Base-by-base conservation (phyloP, 2,888 invertebrate genomes). In the Brachynemurus nebulosus region DNA sequence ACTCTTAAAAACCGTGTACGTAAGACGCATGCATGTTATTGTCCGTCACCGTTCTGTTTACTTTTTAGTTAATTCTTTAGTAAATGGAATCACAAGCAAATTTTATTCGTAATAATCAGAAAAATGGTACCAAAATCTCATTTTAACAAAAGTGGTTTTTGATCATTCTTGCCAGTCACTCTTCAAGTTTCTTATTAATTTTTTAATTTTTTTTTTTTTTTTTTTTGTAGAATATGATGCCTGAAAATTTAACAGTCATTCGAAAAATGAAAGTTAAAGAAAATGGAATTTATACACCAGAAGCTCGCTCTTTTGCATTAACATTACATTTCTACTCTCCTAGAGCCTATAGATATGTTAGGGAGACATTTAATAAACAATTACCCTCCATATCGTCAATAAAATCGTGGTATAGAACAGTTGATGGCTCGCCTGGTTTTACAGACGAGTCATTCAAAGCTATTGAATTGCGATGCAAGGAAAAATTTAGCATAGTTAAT, bases 351-450 rank as follows among this genome's bases (percentile, higher is more conserved):
- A 21, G 16, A 25, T 48, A 27, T 43, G 48, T 48, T 9, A n/a
- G 46, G 17, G 37, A 48, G 25, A 45, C 9, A 40, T 44, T 48
- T 27, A 45, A 45, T 25, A 45, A 45, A n/a, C 19, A 25, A 14
- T 25, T 50, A 8, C 48, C 48, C 18, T 39, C 43, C 34, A 38
- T 40, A 19, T 35, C 34, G n/a, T 53, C 53, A 2, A 50, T 55
- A 9, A 30, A 43, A 33, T 48, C 46, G 30, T 55, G 53, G 52
- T 48, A 43, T 12, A 43, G 46, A 39, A 47, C 18, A 40, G 30
- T 55, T 6, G 45, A 54, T 45, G 49, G 46, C 9, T 36, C 42
- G 8, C 53, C 53, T 27, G 54, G 51, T 11, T 53, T 52, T 40
- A 48, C 52, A 11, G 25, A 39, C 35, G 50, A 54, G 35, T 42